Conservation (phyloP, 1,140 invertebrate species). For the Leptinotarsa undecemlineata region DNA sequence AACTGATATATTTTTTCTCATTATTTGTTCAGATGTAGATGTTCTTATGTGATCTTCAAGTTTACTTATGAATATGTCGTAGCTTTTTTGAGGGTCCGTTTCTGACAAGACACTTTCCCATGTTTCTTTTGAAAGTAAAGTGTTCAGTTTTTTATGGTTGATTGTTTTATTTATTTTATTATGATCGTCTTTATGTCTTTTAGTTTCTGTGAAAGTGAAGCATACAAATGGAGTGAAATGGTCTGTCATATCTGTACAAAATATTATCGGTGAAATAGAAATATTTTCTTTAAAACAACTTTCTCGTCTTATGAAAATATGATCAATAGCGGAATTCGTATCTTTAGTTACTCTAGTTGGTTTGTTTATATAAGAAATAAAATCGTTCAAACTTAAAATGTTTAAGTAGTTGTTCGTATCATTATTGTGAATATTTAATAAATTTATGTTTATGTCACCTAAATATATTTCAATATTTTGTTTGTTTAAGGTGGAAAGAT, state of each 20-base stretch:
- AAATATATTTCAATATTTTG: neutral
- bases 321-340: constrained; percentile 4
- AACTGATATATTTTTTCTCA: neutral
- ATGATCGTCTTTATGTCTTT: neutral
- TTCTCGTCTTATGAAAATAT: constrained; percentile 5
- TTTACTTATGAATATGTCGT: neutral
- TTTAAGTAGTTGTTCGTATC: constrained; percentile 10
- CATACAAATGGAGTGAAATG: constrained; percentile 7
- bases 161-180: too few relatives aligned
- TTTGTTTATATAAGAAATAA: constrained; percentile 5
- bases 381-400: neutral
- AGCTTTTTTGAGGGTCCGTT: constrained; percentile 1
- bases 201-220: neutral
- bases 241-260: neutral
- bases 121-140: neutral
- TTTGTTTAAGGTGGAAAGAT: neutral
- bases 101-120: constrained; percentile 4
- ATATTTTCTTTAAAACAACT: neutral
- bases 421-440: neutral
- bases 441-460: constrained; percentile 8
- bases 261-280: neutral
- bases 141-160: too few relatives aligned
- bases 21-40: constrained; percentile 6
- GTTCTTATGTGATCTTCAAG: neutral
- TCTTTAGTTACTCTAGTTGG: constrained; percentile 13